Base-by-base conservation (phyloP, 2,797 vertebrate species). In the Sebastes nivosus region DNA sequence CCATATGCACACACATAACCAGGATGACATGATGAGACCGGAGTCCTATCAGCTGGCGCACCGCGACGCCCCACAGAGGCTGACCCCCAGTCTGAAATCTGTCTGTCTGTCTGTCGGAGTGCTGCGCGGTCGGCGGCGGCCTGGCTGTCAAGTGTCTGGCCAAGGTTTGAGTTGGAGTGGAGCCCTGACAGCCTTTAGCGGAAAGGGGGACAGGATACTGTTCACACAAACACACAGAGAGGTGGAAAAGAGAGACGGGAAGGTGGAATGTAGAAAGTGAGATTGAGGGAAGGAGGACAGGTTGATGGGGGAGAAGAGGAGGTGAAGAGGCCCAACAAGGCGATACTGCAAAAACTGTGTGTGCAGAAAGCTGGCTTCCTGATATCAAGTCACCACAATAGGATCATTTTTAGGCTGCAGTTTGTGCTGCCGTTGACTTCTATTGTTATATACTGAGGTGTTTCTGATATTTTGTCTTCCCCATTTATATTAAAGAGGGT, bases 161-260 rank as follows among this genome's bases (percentile, higher is more conserved):
- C 89, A 88, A 85, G 80, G 82, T 93, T 91, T 91, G 77, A 89
- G 79, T 88, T 92, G 90, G 90, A 92, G 46, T 32, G 11, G 65
- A 81, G 90, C 90, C 88, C 86, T 80, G 79, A 86, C 78, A 60
- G 89, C 73, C 83, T 85, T 86, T 71, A 82, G 79, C 63, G 59
- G 86, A 82, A 90, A 81, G 52, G 67, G 82, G 82, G 80, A 85
- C 86, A 81, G 81, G 88, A 88, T 85, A 82, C 77, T 73, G 70
- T 81, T 70, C 61, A 74, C 64, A 78, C 77, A 77, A 30, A 83
- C 68, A 55, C 74, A 20, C 68, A 30, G 12, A 82, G 58, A 18
- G 46, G 20, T 65, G 67, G 27, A 81, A 74, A 71, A 60, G 63
- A 36, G 50, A 79, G 60, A 81, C 42, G 68, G 57, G 60, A 80